Conservation (phyloP, 2,888 invertebrate genomes). For the Chouioia cunea region DNA sequence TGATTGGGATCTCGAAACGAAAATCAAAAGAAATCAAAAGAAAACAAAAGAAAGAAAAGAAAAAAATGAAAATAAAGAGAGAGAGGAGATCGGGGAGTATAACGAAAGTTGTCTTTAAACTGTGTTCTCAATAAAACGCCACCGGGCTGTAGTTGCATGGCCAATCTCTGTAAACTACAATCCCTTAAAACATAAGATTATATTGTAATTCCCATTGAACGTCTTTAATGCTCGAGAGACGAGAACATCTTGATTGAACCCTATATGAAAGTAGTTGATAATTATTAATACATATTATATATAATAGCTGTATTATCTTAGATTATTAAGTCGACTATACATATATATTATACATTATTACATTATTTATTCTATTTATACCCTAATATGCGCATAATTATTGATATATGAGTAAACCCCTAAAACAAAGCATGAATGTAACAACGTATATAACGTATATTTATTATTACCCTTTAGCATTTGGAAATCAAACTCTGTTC, state of each 20-base stretch:
- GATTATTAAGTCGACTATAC: not conserved
- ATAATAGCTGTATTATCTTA: conserved; percentile 28
- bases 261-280: too few species aligned
- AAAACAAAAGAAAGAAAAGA: conserved; percentile 10
- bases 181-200: conserved; percentile 8
- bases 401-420: conserved; percentile 25
- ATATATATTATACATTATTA: conserved; percentile 23
- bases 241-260: too few species aligned
- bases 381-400: not conserved
- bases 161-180: conserved; percentile 50
- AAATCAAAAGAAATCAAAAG: conserved; percentile 10
- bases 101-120: conserved; percentile 33
- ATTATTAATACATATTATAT: too few species aligned
- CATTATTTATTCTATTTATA: conserved; percentile 23
- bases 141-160: conserved; percentile 67
- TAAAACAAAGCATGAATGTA: conserved; percentile 38
- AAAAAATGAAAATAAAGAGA: conserved; percentile 40
- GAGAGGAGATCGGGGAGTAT: conserved; percentile 51
- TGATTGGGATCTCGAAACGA: conserved; percentile 11
- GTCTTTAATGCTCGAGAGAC: too few species aligned
- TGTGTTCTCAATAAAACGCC: conserved; percentile 67
- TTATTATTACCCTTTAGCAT: too few species aligned
- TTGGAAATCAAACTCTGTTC: too few species aligned
- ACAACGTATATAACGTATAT: conserved; percentile 18
- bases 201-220: too few species aligned